phyloP scores from a whole-genome alignment of 1,140 invertebrate species.

The Pristionchus pacificus region DNA sequence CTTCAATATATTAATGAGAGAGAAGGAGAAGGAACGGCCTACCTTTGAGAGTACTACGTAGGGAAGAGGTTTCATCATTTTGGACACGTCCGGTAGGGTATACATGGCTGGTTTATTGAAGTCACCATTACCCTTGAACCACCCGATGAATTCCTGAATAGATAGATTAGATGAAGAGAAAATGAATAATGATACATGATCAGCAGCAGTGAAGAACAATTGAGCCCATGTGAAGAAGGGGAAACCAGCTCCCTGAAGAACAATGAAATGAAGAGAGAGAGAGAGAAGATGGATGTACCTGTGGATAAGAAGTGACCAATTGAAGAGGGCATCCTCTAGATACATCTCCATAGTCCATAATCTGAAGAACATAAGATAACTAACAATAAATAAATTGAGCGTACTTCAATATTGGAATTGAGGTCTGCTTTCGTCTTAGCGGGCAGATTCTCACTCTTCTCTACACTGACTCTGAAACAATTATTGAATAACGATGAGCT shows the following conservation, averaged over 20 bases:
- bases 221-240: slow-evolving; percentile 57
- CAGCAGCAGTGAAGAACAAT: slow-evolving; percentile 49
- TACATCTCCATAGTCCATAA: slow-evolving; percentile 50
- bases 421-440: slow-evolving; percentile 41
- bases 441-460: slow-evolving; percentile 43
- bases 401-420: slow-evolving; percentile 23
- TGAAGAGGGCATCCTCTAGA: slow-evolving; percentile 48
- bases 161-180: not conserved
- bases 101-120: slow-evolving; percentile 52
- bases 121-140: slow-evolving; percentile 57
- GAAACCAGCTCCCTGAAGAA: slow-evolving; percentile 45
- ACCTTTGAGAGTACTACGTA: slow-evolving; percentile 51
- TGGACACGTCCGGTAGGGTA: slow-evolving; percentile 47
- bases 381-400: not conserved
- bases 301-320: slow-evolving; percentile 54
- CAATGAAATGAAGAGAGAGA: not conserved
- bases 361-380: slow-evolving; percentile 20
- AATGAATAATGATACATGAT: slow-evolving; percentile 31
- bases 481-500: not conserved
- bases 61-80: slow-evolving; percentile 55
- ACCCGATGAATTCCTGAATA: slow-evolving; percentile 51
- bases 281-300: slow-evolving; percentile 15
- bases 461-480: slow-evolving; percentile 34
- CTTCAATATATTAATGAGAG: slow-evolving; percentile 31
- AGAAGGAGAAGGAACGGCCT: slow-evolving; percentile 8